phyloP scores from a whole-genome alignment of 2,888 invertebrate genomes.

The Entomobrya proxima region DNA sequence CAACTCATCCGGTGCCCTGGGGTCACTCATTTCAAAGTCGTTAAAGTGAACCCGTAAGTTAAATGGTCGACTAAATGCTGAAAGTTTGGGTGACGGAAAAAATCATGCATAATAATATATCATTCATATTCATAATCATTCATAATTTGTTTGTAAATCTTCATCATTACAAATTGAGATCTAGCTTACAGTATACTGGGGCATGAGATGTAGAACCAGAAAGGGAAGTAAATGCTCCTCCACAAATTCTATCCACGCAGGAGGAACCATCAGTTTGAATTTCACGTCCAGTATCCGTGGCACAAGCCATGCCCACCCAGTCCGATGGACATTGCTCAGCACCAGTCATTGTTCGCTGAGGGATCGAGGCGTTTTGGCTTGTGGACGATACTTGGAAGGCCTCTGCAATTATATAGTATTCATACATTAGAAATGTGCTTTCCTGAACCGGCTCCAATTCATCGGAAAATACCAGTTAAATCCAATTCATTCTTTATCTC shows the following conservation, averaged over 20 bases:
- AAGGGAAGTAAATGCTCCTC: constrained; percentile 73
- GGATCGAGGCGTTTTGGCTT: constrained; percentile 69
- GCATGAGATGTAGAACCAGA: constrained; percentile 81
- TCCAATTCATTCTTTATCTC: too few species aligned
- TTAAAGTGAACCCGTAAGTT: constrained; percentile 74
- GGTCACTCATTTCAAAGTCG: constrained; percentile 74
- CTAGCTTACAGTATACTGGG: constrained; percentile 86
- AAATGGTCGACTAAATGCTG: constrained; percentile 75
- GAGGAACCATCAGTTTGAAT: constrained; percentile 72
- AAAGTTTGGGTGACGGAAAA: too few species aligned
- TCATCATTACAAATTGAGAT: neutral
- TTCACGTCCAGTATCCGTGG: constrained; percentile 75
- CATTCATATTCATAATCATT: too few species aligned
- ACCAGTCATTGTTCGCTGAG: constrained; percentile 73
- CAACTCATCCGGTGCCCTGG: constrained; percentile 72
- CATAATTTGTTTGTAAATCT: neutral
- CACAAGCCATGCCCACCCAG: constrained; percentile 74
- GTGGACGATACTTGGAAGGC: constrained; percentile 74
- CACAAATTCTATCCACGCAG: constrained; percentile 75
- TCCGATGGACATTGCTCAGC: constrained; percentile 75
- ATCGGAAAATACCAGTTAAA: too few species aligned
- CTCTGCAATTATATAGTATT: constrained; percentile 58
- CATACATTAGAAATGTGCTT: neutral
- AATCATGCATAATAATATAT: too few species aligned
- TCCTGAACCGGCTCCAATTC: too few species aligned